Evolutionary conservation across 2,797 vertebrate species (phyloP).

Genomic region (Microctenopoma stevenorrisi): DNA sequence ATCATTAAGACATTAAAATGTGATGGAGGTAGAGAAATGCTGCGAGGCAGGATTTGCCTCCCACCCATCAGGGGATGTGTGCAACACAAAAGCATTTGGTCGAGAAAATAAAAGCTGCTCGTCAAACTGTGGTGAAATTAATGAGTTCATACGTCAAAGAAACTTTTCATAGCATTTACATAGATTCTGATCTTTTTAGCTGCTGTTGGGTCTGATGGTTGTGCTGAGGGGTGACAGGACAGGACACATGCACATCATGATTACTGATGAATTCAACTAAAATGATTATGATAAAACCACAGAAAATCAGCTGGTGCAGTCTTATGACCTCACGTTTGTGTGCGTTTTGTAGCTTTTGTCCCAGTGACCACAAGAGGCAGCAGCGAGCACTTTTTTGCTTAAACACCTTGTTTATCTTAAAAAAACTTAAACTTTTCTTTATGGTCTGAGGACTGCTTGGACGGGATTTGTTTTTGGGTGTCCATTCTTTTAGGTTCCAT

Average conservation of each 20-base stretch:
- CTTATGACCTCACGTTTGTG: too few relatives aligned
- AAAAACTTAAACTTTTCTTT: too few relatives aligned
- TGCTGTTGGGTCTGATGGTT: not conserved
- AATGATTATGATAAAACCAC: not conserved
- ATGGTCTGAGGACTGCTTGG: too few relatives aligned
- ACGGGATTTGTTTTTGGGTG: too few relatives aligned
- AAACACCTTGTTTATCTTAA: too few relatives aligned
- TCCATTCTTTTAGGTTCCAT: too few relatives aligned
- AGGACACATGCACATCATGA: not conserved
- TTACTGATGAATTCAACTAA: not conserved
- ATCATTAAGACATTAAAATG: constrained; percentile 48
- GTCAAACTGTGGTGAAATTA: constrained; percentile 3
- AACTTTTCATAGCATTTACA: not conserved
- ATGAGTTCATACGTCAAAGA: constrained; percentile 2
- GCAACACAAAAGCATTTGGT: constrained; percentile 10
- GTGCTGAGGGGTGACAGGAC: not conserved
- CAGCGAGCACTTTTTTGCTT: too few relatives aligned
- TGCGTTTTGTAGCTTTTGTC: too few relatives aligned
- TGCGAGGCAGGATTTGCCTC: constrained; percentile 45
- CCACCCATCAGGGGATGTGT: constrained; percentile 31
- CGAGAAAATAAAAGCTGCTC: constrained; percentile 12
- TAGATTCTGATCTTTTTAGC: constrained; percentile 1
- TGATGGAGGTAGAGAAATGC: constrained; percentile 33
- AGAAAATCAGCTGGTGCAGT: not conserved
- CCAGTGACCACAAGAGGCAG: too few relatives aligned